These are phyloP conservation scores for Drosophila bifasciata DNA, from an alignment of 1,140 invertebrate species.

Conservation along the genomic window DNA sequence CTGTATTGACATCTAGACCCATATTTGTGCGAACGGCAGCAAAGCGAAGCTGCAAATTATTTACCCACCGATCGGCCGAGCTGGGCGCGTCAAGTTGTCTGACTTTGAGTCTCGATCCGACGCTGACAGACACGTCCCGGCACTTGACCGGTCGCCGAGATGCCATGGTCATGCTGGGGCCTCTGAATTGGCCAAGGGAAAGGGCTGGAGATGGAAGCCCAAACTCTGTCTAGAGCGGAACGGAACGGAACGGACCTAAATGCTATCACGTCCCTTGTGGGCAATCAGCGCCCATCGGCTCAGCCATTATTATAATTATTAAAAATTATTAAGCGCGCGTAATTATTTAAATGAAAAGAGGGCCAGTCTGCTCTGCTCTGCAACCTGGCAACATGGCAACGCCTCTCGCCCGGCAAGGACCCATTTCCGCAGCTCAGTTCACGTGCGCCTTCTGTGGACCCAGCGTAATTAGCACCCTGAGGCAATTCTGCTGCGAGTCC, in stretches of 20 bases:
- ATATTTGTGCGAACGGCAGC: slow-evolving; percentile 58
- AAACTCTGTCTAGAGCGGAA: too few species aligned
- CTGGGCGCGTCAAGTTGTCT: slow-evolving; percentile 64
- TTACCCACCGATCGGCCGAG: slow-evolving; percentile 38
- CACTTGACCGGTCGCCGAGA: slow-evolving; percentile 64
- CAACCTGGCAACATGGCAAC: too few species aligned
- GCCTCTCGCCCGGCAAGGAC: slow-evolving; percentile 38
- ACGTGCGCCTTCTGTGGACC: slow-evolving; percentile 34
- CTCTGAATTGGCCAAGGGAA: slow-evolving; percentile 10
- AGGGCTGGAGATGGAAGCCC: slow-evolving; percentile 16
- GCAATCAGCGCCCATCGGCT: slow-evolving; percentile 72
- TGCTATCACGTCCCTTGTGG: slow-evolving; percentile 63
- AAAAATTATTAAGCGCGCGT: slow-evolving; percentile 81
- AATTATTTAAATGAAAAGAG: slow-evolving; percentile 82
- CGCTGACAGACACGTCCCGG: slow-evolving; percentile 50
- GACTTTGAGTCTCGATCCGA: slow-evolving; percentile 48
- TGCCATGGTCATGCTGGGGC: slow-evolving; percentile 58
- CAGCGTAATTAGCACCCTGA: slow-evolving; percentile 69
- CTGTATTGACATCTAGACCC: slow-evolving; percentile 75
- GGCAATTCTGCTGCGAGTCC: slow-evolving; percentile 45
- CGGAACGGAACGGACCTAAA: slow-evolving; percentile 36
- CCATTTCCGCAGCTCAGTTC: slow-evolving; percentile 38
- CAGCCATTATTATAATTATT: slow-evolving; percentile 80
- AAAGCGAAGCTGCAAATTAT: slow-evolving; percentile 70
- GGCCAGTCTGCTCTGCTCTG: slow-evolving; percentile 8